phyloP scores from a whole-genome alignment of 1,140 invertebrate genomes.

The Solenopsis invicta region DNA sequence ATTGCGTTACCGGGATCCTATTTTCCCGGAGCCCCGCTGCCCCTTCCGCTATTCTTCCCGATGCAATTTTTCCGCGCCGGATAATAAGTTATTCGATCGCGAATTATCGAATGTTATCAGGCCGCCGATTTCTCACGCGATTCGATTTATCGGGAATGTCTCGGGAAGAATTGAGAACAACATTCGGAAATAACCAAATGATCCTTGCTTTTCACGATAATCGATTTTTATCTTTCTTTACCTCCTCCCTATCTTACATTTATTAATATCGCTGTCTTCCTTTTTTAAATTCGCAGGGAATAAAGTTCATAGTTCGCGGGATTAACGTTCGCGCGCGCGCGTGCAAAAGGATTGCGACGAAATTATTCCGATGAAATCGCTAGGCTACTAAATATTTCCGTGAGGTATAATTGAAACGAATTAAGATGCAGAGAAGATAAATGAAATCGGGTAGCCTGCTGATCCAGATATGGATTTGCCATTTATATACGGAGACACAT shows the following conservation, averaged over 20 bases:
- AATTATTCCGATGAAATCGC: constrained; percentile 21
- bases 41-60: constrained; percentile 74
- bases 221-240: constrained; percentile 9
- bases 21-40: constrained; percentile 45
- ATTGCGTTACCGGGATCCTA: constrained; percentile 72
- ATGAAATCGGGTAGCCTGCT: background rate
- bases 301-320: background rate
- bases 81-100: constrained; percentile 71
- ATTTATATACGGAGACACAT: constrained; percentile 7
- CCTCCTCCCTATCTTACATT: background rate
- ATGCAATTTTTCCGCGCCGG: constrained; percentile 69
- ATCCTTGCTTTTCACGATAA: constrained; percentile 18
- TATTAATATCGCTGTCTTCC: constrained; percentile 15
- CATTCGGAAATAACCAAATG: constrained; percentile 41
- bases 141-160: constrained; percentile 46
- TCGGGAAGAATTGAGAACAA: constrained; percentile 10
- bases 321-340: constrained; percentile 8
- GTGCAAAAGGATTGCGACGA: constrained; percentile 7
- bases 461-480: constrained; percentile 15
- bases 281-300: constrained; percentile 7
- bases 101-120: constrained; percentile 72
- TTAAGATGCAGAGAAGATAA: constrained; percentile 23
- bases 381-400: constrained; percentile 32
- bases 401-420: constrained; percentile 31
- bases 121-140: constrained; percentile 64